Conservation (phyloP, 2,888 invertebrate species). For the Papilio elwesi region DNA sequence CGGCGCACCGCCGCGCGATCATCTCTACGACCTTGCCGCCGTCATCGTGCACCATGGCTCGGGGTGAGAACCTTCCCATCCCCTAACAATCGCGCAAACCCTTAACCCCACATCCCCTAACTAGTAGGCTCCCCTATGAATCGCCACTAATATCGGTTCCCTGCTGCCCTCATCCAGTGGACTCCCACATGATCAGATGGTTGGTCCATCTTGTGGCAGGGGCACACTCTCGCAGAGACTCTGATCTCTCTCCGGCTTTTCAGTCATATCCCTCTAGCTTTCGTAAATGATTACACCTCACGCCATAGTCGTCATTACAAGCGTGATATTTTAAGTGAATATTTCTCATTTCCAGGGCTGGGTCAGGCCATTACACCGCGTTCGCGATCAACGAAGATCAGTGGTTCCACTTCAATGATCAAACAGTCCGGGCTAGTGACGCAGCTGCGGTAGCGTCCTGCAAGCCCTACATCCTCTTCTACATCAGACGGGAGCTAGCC, state of each 20-base stretch:
- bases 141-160: no score
- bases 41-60: conserved; percentile 91
- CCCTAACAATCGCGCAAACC: background rate
- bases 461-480: conserved; percentile 94
- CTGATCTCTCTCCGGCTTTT: no score
- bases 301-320: no score
- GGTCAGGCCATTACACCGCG: conserved; percentile 93
- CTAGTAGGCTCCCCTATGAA: background rate
- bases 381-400: conserved; percentile 91
- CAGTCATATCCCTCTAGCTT: no score
- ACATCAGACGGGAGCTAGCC: conserved; percentile 87
- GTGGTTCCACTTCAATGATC: conserved; percentile 95
- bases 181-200: no score
- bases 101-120: background rate
- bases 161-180: no score
- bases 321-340: background rate
- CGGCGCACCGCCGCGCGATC: conserved; percentile 85
- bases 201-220: no score
- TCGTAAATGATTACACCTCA: no score
- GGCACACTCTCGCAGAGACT: no score
- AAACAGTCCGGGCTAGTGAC: conserved; percentile 89
- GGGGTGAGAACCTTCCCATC: conserved; percentile 76
- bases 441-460: conserved; percentile 88
- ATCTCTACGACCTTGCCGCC: conserved; percentile 90
- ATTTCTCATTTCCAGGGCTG: conserved; percentile 84